Conservation (phyloP, 2,797 vertebrate genomes). For the Megaceryle alcyon region DNA sequence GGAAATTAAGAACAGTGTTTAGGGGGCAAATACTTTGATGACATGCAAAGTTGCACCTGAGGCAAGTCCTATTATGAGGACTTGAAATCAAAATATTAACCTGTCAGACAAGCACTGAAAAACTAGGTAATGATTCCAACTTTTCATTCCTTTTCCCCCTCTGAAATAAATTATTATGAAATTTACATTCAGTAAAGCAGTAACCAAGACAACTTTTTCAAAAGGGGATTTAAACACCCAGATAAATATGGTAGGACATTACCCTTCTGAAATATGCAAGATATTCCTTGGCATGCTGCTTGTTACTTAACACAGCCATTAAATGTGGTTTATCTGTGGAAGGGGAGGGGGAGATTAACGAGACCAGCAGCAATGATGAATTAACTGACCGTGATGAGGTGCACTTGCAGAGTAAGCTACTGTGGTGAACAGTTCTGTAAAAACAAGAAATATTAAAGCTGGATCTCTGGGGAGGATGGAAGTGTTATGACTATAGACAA, state of each 20-base stretch:
- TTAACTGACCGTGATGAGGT: background rate
- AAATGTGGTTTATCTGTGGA: slow-evolving; percentile 45
- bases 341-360: background rate
- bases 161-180: background rate
- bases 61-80: background rate
- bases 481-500: background rate
- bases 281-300: background rate
- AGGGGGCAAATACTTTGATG: background rate
- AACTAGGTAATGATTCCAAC: background rate
- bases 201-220: background rate
- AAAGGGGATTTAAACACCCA: background rate
- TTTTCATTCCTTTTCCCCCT: background rate
- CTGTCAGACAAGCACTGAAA: background rate
- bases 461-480: background rate
- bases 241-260: background rate
- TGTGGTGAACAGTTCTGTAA: background rate
- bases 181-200: background rate
- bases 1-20: background rate
- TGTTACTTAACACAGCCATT: background rate
- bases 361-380: slow-evolving; percentile 24
- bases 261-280: background rate
- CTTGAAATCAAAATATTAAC: background rate
- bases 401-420: slow-evolving; percentile 8
- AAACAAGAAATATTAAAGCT: slow-evolving; percentile 9
- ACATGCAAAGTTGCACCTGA: background rate